Base-by-base conservation (phyloP, 2,797 vertebrate genomes). In the Channa striata region DNA sequence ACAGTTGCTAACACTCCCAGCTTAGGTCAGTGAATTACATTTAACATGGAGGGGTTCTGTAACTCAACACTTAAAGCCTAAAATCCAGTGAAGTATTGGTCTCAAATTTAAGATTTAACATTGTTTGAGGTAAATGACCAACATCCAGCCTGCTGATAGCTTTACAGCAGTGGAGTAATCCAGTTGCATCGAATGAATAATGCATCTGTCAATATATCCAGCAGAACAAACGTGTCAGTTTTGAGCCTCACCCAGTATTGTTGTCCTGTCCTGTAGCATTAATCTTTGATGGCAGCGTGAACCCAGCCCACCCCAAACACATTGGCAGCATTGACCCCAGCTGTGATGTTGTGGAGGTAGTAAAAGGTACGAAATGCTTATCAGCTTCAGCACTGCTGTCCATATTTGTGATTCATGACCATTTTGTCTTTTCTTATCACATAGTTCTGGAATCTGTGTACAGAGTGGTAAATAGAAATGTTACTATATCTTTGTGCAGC, bases 291-390 rank as follows among this genome's bases (percentile, higher is more conserved):
- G 96, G 95, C 54, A 96, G 93, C 43, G 94, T 94, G 5, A 91
- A 96, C 83, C 94, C 96, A 0, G 95, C 96, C 62, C 96, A 98
- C 80, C 96, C 97, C 44, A 97, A 94, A 85, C 98, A 99, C 68
- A 99, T 99, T 48, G 98, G 98, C 82, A 96, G 98, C 84, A 99
- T 99, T 64, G 98, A 99, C 90, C 98, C 98, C 81, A 96, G 91
- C 87, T 99, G 98, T 90, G 96, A 98, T 1, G 97, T 97, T 14
- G 96, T 78, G 54, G 96, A 97, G 77, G 97, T 99, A 12, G 92
- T 98, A 56, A 95, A 96, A 91, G 98, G 98, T 99, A 95, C 81
- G 62, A 0, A 78, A 39, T 72, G 16, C 60, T 58, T 9, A 13
- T 21, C 42, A 37, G 39, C 25, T 30, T 10, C 11, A 53, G 0